Base-by-base conservation (phyloP, 2,888 invertebrate genomes). In the Eristalis intricaria region DNA sequence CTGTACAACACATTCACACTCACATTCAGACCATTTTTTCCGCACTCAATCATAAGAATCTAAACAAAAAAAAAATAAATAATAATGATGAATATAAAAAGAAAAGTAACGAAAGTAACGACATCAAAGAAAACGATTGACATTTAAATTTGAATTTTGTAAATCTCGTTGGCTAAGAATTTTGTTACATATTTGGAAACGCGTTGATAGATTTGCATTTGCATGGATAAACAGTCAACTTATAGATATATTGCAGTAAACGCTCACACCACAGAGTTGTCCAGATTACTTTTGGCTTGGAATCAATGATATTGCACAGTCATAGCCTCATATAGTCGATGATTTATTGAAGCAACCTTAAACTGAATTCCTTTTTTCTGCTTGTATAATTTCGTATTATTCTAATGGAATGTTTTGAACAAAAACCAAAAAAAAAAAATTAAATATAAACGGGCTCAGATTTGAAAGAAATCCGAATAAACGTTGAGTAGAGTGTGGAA, bases 1-100 rank as follows among this genome's bases (percentile, higher is more conserved):
- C 91, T 91, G 91, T 89, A 78, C 74, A 68, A 60, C 88, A 60
- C 88, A 69, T 70, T 58, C 81, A 68, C 76, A 77, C 85, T 80
- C 58, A 26, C 89, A 74, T 80, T 29, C 73, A 82, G 68, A 84
- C 75, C 70, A 58, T 79, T 77, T 77, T n/a, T 82, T 71, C 66
- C 74, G 38, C 80, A 73, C 74, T 60, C 80, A 80, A 87, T 69
- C 84, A 75, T 82, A 75, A 80, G 60, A 70, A 66, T 64, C 58
- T 66, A 64, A 23, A 61, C 15, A 61, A 32, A 32, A 63, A 64
- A 65, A 65, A 58, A 69, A 71, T 73, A 78, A 19, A 29, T 40
- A 2, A 43, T 43, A 29, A 32, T 32, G 8, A 32, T 32, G 32
- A 32, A 32, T 11, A 40, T 43, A 43, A 68, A 66, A 65, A 38